Evolutionary conservation across 1,140 invertebrate genomes (phyloP).

Genomic region (Zophobas atratus): DNA sequence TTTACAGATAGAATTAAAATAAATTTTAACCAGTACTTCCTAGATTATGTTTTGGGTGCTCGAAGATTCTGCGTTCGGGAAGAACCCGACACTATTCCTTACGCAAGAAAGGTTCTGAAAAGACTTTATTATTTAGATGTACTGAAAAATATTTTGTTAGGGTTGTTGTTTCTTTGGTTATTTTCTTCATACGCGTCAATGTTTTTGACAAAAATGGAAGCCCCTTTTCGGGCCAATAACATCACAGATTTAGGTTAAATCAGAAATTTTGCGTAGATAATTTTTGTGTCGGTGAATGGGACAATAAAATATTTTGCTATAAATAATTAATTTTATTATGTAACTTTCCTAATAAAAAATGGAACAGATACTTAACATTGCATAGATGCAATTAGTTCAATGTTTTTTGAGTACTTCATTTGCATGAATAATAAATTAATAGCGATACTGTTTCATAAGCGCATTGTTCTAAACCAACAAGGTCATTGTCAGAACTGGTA

Average conservation of each 20-base stretch:
- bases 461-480: too few species aligned
- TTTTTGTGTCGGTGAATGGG: too few species aligned
- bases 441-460: too few species aligned
- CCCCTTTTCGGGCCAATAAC: neutral
- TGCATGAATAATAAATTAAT: too few species aligned
- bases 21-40: slow-evolving; percentile 80
- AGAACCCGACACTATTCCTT: slow-evolving; percentile 81
- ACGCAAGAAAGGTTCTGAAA: slow-evolving; percentile 74
- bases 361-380: too few species aligned
- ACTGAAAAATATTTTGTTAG: slow-evolving; percentile 60
- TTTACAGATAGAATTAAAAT: slow-evolving; percentile 74
- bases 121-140: slow-evolving; percentile 74
- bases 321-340: too few species aligned
- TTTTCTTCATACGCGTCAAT: neutral
- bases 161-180: slow-evolving; percentile 51
- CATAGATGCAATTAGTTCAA: too few species aligned
- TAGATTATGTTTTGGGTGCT: slow-evolving; percentile 81
- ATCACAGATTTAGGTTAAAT: slow-evolving; percentile 1
- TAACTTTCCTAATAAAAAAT: too few species aligned
- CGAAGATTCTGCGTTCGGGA: slow-evolving; percentile 84
- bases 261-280: too few species aligned
- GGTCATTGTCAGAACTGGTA: too few species aligned
- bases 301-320: too few species aligned
- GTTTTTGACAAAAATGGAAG: slow-evolving; percentile 12
- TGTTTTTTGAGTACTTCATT: too few species aligned